phyloP scores from a whole-genome alignment of 2,113 vertebrate species.

The Cottus gobio region DNA sequence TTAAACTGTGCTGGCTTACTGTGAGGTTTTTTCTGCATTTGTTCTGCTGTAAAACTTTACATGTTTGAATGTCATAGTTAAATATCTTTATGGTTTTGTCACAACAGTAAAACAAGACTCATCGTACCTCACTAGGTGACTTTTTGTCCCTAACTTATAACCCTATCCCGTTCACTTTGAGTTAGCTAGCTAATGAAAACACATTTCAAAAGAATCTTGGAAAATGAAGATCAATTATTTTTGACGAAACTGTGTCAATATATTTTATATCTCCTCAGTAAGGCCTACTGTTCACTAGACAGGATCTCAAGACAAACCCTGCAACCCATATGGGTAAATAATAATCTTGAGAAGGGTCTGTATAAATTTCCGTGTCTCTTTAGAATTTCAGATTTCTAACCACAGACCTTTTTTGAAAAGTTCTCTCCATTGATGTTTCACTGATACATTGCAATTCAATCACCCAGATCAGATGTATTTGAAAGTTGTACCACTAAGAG shows the following conservation, averaged over 20 bases:
- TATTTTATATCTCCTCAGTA: too few species aligned
- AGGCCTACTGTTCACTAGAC: not conserved
- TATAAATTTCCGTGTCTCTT: not conserved
- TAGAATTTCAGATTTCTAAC: not conserved
- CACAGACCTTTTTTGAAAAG: not conserved
- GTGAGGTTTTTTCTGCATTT: not conserved
- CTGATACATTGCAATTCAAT: not conserved
- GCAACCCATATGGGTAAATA: too few species aligned
- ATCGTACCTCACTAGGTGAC: not conserved
- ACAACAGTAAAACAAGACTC: not conserved
- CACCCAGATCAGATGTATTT: not conserved
- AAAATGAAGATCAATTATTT: not conserved
- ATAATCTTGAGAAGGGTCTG: not conserved
- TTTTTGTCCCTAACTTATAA: not conserved
- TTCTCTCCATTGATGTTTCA: not conserved
- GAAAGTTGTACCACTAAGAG: not conserved
- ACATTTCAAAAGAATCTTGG: not conserved
- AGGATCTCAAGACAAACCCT: not conserved
- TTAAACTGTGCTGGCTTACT: not conserved
- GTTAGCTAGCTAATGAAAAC: not conserved
- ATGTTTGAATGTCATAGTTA: not conserved
- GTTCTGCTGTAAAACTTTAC: not conserved
- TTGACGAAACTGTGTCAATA: not conserved
- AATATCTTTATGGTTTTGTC: not conserved
- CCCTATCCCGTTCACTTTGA: not conserved